Percentiles rank a stretch among this genome's conserved stretches.
phyloP scores from a whole-genome alignment of 2,113 vertebrate genomes.

The Phalacrocorax brasilianus region DNA sequence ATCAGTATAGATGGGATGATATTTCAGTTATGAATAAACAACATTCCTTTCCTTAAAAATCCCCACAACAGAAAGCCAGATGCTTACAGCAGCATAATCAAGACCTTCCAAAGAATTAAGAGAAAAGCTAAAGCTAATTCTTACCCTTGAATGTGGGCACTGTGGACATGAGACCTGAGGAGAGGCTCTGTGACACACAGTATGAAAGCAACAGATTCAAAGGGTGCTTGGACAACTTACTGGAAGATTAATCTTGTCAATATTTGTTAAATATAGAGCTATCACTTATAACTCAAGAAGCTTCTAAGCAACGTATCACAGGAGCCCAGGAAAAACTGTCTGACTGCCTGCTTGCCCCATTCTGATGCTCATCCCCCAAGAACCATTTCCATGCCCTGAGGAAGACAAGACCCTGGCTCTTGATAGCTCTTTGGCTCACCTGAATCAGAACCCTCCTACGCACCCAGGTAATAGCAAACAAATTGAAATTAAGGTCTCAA shows the following conservation, averaged over 20 bases:
- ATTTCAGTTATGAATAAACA: constrained; percentile 25
- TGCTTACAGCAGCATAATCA: background rate
- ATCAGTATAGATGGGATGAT: background rate
- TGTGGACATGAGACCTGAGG: background rate
- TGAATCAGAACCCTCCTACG: background rate
- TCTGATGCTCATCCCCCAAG: background rate
- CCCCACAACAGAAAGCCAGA: background rate
- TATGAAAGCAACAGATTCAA: background rate
- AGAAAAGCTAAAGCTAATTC: background rate
- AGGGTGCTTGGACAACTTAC: constrained; percentile 19
- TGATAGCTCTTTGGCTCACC: background rate
- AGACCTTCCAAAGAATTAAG: background rate
- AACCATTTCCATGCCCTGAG: constrained; percentile 1
- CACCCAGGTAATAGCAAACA: background rate
- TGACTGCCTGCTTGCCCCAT: background rate
- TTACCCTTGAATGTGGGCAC: background rate
- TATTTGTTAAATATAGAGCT: constrained; percentile 34
- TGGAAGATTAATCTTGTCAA: constrained; percentile 11
- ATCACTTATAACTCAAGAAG: background rate
- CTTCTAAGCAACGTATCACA: background rate
- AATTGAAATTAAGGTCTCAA: background rate
- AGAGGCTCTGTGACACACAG: background rate
- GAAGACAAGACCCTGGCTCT: background rate
- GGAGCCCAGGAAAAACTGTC: background rate
- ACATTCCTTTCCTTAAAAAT: constrained; percentile 1